A percentile compares a stretch with the other conserved stretches of the same genome.
Evolutionary conservation across 2,888 invertebrate genomes (phyloP).

Genomic region (Drosophila trichaetosa): DNA sequence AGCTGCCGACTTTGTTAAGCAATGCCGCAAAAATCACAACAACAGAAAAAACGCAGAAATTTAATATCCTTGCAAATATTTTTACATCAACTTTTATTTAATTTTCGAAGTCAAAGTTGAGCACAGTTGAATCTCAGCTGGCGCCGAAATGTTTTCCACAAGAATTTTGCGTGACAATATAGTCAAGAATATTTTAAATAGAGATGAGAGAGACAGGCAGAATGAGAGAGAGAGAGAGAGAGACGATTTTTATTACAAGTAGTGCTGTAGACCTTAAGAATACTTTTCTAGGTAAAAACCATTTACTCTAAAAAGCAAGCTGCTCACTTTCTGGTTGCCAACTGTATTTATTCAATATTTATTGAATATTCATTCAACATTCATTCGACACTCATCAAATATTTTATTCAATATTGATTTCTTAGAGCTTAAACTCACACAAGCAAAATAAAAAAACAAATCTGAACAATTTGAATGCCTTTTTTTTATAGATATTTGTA

Average conservation of each 20-base stretch:
- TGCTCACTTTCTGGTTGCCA: background rate
- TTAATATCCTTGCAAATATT: conserved; percentile 55
- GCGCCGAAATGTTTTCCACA: conserved; percentile 2
- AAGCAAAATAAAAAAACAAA: background rate
- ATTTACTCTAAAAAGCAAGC: background rate
- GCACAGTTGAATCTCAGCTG: conserved; percentile 22
- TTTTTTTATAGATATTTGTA: background rate
- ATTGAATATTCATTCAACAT: background rate
- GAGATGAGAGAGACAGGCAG: background rate
- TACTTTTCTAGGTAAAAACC: background rate
- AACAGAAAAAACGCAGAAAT: conserved; percentile 17
- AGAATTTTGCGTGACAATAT: background rate
- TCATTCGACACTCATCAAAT: background rate
- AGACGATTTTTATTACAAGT: background rate
- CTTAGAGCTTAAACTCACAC: background rate
- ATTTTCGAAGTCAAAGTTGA: conserved; percentile 44
- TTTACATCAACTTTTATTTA: conserved; percentile 47
- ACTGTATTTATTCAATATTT: background rate
- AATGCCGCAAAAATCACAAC: background rate
- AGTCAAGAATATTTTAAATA: background rate
- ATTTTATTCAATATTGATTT: background rate
- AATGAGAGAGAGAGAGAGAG: background rate
- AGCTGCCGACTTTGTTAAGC: conserved; percentile 33
- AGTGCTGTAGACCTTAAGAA: background rate
- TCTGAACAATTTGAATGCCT: background rate